Percentiles rank a stretch among this genome's conserved stretches.
These are phyloP conservation scores for Hypomecis atomaria DNA, from an alignment of 2,888 invertebrate species.

Conservation along the genomic window DNA sequence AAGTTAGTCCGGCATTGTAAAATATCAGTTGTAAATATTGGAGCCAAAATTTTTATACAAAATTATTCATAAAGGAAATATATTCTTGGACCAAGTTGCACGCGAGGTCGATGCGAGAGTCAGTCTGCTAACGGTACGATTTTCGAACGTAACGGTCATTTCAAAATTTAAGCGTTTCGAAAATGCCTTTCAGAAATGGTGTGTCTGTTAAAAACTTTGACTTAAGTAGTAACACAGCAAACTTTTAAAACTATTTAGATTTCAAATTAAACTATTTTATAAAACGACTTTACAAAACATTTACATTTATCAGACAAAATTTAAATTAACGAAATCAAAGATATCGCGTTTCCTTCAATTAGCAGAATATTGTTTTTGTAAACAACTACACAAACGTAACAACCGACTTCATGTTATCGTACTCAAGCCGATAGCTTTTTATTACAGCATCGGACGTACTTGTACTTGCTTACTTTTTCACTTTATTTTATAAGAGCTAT, in stretches of 20 bases:
- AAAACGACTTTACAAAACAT: too few relatives aligned
- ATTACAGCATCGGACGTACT: too few relatives aligned
- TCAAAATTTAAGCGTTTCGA: slow-evolving; percentile 12
- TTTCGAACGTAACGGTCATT: slow-evolving; percentile 18
- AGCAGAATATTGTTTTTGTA: too few relatives aligned
- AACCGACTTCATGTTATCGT: too few relatives aligned
- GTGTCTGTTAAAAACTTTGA: not conserved
- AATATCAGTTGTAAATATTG: slow-evolving; percentile 82
- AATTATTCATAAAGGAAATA: slow-evolving; percentile 78
- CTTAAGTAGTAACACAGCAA: not conserved
- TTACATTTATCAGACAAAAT: too few relatives aligned
- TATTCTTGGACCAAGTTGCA: slow-evolving; percentile 74
- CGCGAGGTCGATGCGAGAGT: slow-evolving; percentile 46
- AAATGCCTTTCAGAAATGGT: slow-evolving; percentile 7
- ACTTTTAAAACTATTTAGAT: not conserved
- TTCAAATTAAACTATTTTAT: too few relatives aligned
- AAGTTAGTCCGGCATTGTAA: slow-evolving; percentile 78
- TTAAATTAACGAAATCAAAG: too few relatives aligned
- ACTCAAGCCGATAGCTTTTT: too few relatives aligned
- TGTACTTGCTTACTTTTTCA: too few relatives aligned
- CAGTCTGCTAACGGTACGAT: slow-evolving; percentile 45
- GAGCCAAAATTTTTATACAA: slow-evolving; percentile 83
- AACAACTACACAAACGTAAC: too few relatives aligned
- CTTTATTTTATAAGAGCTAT: too few relatives aligned
- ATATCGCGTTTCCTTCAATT: too few relatives aligned